Conservation (phyloP, 2,888 invertebrate species). For the Aphrophora alni region DNA sequence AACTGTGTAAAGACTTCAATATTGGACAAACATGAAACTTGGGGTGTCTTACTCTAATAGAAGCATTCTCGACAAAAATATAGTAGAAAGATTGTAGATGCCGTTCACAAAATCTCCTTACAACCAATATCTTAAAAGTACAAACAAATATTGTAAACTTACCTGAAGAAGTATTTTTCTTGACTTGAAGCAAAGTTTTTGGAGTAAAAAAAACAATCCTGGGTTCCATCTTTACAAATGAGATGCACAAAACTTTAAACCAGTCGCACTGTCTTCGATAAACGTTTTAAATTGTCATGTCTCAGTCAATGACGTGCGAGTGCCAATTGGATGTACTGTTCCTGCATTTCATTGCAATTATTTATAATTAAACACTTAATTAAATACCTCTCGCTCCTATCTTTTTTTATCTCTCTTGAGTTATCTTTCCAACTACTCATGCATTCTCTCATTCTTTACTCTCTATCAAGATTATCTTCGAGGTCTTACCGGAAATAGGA, state of each 20-base stretch:
- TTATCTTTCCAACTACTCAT: neutral
- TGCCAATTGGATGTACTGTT: neutral
- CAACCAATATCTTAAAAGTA: no score
- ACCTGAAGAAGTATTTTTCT: neutral
- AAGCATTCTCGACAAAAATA: no score
- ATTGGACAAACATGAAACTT: no score
- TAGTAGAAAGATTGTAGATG: no score
- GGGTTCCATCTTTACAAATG: neutral
- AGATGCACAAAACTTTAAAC: neutral
- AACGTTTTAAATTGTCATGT: no score
- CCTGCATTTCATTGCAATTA: neutral
- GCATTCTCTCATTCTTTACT: no score
- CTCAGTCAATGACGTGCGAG: neutral
- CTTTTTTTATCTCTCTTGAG: neutral
- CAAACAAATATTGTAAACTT: neutral
- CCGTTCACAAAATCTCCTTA: no score
- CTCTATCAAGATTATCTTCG: no score
- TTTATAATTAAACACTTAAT: no score
- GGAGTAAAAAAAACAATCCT: constrained; percentile 20
- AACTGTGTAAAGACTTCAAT: no score
- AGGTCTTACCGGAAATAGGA: neutral
- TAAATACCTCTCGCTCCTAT: neutral
- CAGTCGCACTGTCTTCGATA: no score
- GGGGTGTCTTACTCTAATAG: no score
- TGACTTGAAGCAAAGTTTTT: neutral